Percentiles rank a stretch among this genome's conserved stretches.
These are phyloP conservation scores for Megamerina dolium DNA, from an alignment of 2,888 invertebrate species.

Conservation along the genomic window DNA sequence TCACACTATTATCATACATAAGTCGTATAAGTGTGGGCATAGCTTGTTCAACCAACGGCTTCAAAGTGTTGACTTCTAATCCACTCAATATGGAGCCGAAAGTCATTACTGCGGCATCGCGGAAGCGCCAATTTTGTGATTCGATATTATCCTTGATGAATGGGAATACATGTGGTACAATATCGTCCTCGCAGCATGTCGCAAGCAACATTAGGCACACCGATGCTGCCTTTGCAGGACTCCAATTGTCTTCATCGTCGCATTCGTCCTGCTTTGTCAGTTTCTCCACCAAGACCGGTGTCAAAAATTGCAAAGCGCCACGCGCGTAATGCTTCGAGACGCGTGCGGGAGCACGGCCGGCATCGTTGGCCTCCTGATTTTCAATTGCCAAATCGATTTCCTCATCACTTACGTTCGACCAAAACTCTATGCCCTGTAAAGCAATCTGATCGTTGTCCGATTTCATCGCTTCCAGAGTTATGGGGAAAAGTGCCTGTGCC, in stretches of 20 bases:
- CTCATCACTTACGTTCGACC: conserved; percentile 99
- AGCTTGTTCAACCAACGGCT: conserved; percentile 92
- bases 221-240: conserved; percentile 97
- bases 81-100: conserved; percentile 94
- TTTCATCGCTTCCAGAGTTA: conserved; percentile 97
- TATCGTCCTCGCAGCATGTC: conserved; percentile 94
- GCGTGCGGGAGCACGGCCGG: conserved; percentile 86
- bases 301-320: conserved; percentile 90
- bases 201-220: conserved; percentile 97
- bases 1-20: conserved; percentile 90
- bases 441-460: conserved; percentile 93
- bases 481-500: conserved; percentile 95
- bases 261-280: conserved; percentile 94
- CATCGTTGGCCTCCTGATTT: conserved; percentile 88
- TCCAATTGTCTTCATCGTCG: conserved; percentile 99
- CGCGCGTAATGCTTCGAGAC: conserved; percentile 97
- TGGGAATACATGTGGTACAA: conserved; percentile 91
- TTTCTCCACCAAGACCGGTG: conserved; percentile 89
- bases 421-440: conserved; percentile 98
- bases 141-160: conserved; percentile 95
- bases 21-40: conserved; percentile 92
- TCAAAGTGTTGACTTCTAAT: conserved; percentile 77
- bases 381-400: conserved; percentile 94
- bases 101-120: conserved; percentile 98
- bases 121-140: conserved; percentile 82